These are phyloP conservation scores for Miichthys miiuy DNA, from an alignment of 2,797 vertebrate species.

Conservation along the genomic window DNA sequence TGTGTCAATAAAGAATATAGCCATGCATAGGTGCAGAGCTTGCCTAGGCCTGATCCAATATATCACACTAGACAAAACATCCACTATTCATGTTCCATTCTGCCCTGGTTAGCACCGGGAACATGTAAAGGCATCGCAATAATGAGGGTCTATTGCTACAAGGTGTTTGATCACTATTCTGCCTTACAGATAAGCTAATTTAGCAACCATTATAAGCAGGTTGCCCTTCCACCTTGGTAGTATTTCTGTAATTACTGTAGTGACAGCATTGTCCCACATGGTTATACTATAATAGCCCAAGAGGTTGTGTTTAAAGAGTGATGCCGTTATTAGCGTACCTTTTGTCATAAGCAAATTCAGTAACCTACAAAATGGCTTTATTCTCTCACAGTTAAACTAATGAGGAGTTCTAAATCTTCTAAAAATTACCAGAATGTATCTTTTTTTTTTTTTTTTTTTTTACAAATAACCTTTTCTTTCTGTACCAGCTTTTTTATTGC, in stretches of 20 bases:
- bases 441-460: slow-evolving; percentile 48
- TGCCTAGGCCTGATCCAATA: slow-evolving; percentile 53
- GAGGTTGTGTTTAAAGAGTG: slow-evolving; percentile 53
- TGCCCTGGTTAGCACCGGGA: slow-evolving; percentile 41
- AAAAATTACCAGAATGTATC: slow-evolving; percentile 25
- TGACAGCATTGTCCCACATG: slow-evolving; percentile 59
- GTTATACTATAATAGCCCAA: slow-evolving; percentile 52
- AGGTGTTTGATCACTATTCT: slow-evolving; percentile 72
- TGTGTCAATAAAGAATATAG: slow-evolving; percentile 83
- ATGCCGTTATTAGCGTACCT: slow-evolving; percentile 44
- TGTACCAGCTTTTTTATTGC: slow-evolving; percentile 12
- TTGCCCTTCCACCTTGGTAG: slow-evolving; percentile 66
- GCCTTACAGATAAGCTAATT: slow-evolving; percentile 71
- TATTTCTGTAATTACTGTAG: slow-evolving; percentile 67
- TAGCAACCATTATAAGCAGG: slow-evolving; percentile 64
- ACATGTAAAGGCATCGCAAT: slow-evolving; percentile 45
- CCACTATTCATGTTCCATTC: slow-evolving; percentile 30
- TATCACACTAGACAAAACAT: slow-evolving; percentile 62
- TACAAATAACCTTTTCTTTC: slow-evolving; percentile 24
- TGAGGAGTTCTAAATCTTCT: slow-evolving; percentile 30
- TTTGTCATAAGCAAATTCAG: slow-evolving; percentile 47
- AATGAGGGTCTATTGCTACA: slow-evolving; percentile 57
- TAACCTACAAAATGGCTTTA: slow-evolving; percentile 49
- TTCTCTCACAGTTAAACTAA: slow-evolving; percentile 37
- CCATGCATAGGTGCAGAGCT: slow-evolving; percentile 30